A percentile compares a stretch with the other conserved stretches of the same genome.
These are phyloP conservation scores for Penaeus vannamei DNA, from an alignment of 1,140 invertebrate genomes.

Conservation along the genomic window DNA sequence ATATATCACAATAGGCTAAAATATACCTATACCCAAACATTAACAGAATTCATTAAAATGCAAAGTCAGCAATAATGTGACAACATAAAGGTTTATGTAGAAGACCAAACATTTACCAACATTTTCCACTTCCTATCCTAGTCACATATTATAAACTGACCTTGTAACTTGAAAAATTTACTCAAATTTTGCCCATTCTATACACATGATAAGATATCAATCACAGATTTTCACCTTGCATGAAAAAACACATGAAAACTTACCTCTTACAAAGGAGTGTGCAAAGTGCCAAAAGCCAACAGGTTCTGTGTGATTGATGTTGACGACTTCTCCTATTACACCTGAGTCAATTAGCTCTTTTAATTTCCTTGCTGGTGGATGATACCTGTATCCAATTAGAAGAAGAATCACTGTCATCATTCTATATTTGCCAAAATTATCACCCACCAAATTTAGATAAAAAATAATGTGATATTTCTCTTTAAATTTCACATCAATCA, in stretches of 20 bases:
- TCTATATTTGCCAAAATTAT: neutral
- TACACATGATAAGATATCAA: no score
- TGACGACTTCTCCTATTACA: constrained; percentile 72
- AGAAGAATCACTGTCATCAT: neutral
- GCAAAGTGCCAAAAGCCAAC: constrained; percentile 75
- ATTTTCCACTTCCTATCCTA: no score
- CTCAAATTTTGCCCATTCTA: no score
- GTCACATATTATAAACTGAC: no score
- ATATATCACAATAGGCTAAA: no score
- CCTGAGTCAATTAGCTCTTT: constrained; percentile 73
- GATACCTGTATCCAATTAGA: constrained; percentile 44
- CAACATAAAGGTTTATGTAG: no score
- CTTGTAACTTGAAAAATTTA: no score
- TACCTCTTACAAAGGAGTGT: constrained; percentile 69
- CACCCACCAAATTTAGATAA: neutral
- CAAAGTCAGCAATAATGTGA: no score
- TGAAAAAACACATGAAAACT: constrained; percentile 16
- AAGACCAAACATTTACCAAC: no score
- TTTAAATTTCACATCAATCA: no score
- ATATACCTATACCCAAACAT: no score
- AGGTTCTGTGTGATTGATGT: constrained; percentile 74
- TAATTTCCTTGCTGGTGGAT: constrained; percentile 71
- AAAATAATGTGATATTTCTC: neutral
- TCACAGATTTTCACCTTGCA: neutral
- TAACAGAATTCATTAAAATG: no score